Evolutionary conservation across 2,888 invertebrate genomes (phyloP).

Genomic region (Anarsia innoxiella): DNA sequence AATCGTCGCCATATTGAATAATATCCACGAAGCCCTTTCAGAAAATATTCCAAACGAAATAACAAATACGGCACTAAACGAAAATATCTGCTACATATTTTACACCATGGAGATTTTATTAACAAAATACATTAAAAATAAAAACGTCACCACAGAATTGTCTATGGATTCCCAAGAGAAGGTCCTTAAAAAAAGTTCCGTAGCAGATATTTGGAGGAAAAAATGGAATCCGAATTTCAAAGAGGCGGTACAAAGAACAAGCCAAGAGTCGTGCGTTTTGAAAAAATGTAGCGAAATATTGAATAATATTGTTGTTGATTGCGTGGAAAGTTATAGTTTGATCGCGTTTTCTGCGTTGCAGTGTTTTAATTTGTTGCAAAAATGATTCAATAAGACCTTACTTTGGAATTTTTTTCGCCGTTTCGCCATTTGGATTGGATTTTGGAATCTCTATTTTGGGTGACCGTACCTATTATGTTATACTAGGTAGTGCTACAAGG

Average conservation of each 20-base stretch:
- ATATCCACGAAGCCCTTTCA: constrained; percentile 26
- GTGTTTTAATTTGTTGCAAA: constrained; percentile 57
- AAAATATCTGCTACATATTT: constrained; percentile 49
- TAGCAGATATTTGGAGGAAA: constrained; percentile 53
- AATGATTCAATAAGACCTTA: constrained; percentile 18
- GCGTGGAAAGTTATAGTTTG: constrained; percentile 50
- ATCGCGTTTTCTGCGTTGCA: constrained; percentile 51
- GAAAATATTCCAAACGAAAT: constrained; percentile 33
- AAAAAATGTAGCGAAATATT: constrained; percentile 39
- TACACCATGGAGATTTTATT: constrained; percentile 44
- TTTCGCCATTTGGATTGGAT: too few species aligned
- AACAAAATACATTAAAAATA: constrained; percentile 29
- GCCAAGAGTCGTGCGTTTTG: constrained; percentile 31
- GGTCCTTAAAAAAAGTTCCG: constrained; percentile 36
- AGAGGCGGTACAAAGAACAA: constrained; percentile 23
- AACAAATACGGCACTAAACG: constrained; percentile 29
- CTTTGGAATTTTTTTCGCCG: neutral
- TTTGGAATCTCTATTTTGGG: too few species aligned
- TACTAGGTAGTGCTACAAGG: too few species aligned
- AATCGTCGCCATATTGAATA: constrained; percentile 36
- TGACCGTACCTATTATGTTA: too few species aligned
- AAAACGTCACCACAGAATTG: constrained; percentile 18
- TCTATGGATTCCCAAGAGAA: constrained; percentile 32
- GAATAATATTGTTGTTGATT: constrained; percentile 48
- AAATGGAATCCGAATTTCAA: constrained; percentile 48